phyloP scores from a whole-genome alignment of 2,888 invertebrate species.

The Cosmopolites sordidus region DNA sequence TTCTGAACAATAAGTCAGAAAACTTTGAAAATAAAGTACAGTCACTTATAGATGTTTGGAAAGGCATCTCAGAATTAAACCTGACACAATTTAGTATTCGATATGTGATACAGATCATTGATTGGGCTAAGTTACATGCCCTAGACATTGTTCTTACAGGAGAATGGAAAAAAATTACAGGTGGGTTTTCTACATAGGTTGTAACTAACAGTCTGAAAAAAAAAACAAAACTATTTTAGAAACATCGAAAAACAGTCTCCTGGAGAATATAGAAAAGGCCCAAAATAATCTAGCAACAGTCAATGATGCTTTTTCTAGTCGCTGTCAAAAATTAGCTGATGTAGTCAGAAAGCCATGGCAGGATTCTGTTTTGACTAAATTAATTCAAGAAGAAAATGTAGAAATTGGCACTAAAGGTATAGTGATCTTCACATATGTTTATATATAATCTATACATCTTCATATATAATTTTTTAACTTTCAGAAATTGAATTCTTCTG shows the following conservation, averaged over 20 bases:
- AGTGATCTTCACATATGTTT: no score
- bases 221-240: conserved; percentile 12
- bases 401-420: conserved; percentile 43
- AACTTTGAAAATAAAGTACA: conserved; percentile 40
- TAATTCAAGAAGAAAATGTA: conserved; percentile 41
- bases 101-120: conserved; percentile 43
- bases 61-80: conserved; percentile 38
- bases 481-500: conserved; percentile 54
- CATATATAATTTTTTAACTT: conserved; percentile 27
- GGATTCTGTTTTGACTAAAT: conserved; percentile 38
- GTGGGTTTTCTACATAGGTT: conserved; percentile 29
- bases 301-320: conserved; percentile 40
- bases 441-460: not conserved
- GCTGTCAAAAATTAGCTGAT: conserved; percentile 44
- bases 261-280: conserved; percentile 41
- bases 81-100: conserved; percentile 38
- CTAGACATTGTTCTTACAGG: conserved; percentile 45
- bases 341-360: conserved; percentile 47
- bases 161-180: conserved; percentile 44
- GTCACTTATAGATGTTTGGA: conserved; percentile 44
- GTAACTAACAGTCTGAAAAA: not conserved
- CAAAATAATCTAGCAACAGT: conserved; percentile 39
- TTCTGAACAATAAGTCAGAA: conserved; percentile 42
- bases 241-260: conserved; percentile 27
- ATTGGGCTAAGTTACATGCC: conserved; percentile 47